Base-by-base conservation (phyloP, 2,113 vertebrate species). In the Aegotheles bennettii region DNA sequence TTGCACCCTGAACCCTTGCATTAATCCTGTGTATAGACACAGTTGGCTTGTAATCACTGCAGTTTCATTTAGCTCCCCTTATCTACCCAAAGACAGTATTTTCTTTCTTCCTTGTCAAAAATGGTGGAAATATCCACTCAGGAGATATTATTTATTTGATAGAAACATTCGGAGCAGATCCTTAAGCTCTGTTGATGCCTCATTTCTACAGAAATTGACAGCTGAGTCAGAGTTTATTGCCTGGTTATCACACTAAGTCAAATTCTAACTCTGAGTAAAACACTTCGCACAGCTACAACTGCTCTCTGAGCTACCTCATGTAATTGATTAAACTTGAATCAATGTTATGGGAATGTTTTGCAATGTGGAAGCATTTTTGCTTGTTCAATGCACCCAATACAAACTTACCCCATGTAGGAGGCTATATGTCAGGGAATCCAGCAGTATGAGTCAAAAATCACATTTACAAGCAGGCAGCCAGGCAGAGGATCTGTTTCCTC, bases 161-260 rank as follows among this genome's bases (percentile, higher is more conserved):
- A 87, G 60, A 84, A 87, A 84, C 0, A 0, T 87, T 90, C 8
- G 3, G 47, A 93, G 51, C 38, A 83, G 17, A 90, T 77, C 59
- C 92, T 93, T 61, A 85, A 86, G 61, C 28, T 65, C 83, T 92
- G 56, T 6, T 2, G 26, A 51, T 68, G 68, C 21, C 60, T 87
- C 73, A 75, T 74, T 81, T 70, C 83, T 81, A 42, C 35, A 67
- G 64, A 67, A 86, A 87, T 40, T 90, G 91, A 89, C 86, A 84
- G 79, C 59, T 86, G 68, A 77, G 54, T 90, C 59, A 29, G 59
- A 70, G 31, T 93, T 94, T 89, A 90, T 92, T 90, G 91, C 87
- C 80, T 87, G 68, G 38, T 89, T 94, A 93, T 90, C 83, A 63
- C 47, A 70, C 20, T 7, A 84, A 83, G 68, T 89, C 56, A 78